phyloP scores from a whole-genome alignment of 2,113 vertebrate species.

The Dryoscopus gambensis region DNA sequence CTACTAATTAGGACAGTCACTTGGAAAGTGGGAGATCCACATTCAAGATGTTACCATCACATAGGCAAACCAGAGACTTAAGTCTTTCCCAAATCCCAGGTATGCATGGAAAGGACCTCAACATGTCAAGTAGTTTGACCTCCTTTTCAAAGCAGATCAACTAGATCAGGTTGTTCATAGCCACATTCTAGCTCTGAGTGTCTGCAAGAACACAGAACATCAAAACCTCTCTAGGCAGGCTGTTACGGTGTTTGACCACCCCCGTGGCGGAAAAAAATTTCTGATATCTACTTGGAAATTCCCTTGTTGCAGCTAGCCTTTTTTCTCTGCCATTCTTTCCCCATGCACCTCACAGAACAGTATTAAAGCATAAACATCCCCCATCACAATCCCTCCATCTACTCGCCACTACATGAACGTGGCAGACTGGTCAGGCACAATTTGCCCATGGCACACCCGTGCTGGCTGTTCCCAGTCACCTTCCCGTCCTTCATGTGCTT shows the following conservation, averaged over 20 bases:
- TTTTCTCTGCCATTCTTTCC: not conserved
- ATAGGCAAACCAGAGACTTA: not conserved
- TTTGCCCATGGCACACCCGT: not conserved
- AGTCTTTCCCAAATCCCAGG: not conserved
- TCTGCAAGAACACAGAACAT: not conserved
- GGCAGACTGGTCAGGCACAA: not conserved
- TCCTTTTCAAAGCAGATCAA: not conserved
- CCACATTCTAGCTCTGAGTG: not conserved
- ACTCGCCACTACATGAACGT: fast-evolving
- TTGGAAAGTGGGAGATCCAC: not conserved
- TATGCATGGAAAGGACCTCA: not conserved
- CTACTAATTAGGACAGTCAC: not conserved
- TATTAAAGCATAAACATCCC: not conserved
- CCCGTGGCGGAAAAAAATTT: fast-evolving
- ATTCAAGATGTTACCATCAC: not conserved
- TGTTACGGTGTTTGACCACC: not conserved
- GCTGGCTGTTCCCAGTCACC: not conserved
- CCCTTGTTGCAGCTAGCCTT: not conserved
- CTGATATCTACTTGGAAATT: not conserved
- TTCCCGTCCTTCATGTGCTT: not conserved
- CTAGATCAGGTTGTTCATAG: not conserved
- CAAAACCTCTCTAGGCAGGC: not conserved
- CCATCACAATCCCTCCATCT: not conserved
- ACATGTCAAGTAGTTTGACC: not conserved
- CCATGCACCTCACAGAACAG: not conserved